Percentiles rank a stretch among this genome's conserved stretches.
These are phyloP conservation scores for Vireo altiloquus DNA, from an alignment of 2,113 vertebrate genomes.

Conservation along the genomic window DNA sequence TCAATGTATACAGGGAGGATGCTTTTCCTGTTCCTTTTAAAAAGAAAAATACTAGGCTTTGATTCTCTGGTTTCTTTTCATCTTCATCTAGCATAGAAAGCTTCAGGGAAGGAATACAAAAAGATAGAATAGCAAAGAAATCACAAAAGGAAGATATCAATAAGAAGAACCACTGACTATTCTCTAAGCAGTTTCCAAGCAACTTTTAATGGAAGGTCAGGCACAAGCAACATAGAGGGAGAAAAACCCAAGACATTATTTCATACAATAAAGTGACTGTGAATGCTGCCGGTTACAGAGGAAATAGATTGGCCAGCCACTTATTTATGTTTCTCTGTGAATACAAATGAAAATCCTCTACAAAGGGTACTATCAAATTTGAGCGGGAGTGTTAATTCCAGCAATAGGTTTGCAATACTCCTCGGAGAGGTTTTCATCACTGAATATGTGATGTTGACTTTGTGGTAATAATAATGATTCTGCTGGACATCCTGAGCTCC, in stretches of 20 bases:
- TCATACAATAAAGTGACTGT: constrained; percentile 72
- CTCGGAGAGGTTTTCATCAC: constrained; percentile 28
- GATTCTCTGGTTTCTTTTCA: constrained; percentile 71
- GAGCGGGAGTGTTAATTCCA: constrained; percentile 54
- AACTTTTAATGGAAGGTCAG: constrained; percentile 98
- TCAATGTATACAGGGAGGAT: background rate
- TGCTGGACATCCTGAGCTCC: background rate
- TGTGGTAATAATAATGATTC: background rate
- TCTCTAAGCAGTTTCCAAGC: constrained; percentile 92
- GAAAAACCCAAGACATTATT: constrained; percentile 77
- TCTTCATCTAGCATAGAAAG: constrained; percentile 69
- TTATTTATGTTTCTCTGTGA: constrained; percentile 64
- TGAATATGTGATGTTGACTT: background rate
- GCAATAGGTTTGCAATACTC: constrained; percentile 37
- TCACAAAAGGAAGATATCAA: constrained; percentile 82
- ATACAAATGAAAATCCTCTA: constrained; percentile 62
- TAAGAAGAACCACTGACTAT: constrained; percentile 69
- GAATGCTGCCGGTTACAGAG: constrained; percentile 71
- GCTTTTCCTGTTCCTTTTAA: constrained; percentile 58
- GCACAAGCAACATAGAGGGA: constrained; percentile 79
- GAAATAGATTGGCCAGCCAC: constrained; percentile 63
- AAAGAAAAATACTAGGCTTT: constrained; percentile 67
- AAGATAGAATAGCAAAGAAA: constrained; percentile 62
- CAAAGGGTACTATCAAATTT: constrained; percentile 67
- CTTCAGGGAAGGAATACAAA: constrained; percentile 53